Conservation (phyloP, 2,797 vertebrate genomes). For the Falco peregrinus region DNA sequence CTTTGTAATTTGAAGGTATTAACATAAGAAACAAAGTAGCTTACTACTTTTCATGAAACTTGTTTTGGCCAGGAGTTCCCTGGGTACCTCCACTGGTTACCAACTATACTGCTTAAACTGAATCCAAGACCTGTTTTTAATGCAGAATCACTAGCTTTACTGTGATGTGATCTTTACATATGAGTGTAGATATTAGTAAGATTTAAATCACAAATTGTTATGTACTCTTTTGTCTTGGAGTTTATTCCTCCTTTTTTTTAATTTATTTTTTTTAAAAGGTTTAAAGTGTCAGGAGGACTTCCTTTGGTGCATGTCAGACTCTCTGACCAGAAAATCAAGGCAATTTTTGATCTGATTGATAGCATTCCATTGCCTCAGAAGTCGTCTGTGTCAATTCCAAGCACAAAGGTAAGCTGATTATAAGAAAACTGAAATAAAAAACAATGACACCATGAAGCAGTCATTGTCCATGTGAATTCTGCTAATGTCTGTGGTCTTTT, state of each 20-base stretch:
- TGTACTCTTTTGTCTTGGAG: background rate
- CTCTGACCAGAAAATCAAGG: slow-evolving; percentile 91
- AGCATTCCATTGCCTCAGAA: slow-evolving; percentile 87
- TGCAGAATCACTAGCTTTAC: background rate
- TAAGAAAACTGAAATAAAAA: background rate
- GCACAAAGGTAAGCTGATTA: slow-evolving; percentile 77
- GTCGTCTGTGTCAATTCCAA: slow-evolving; percentile 72
- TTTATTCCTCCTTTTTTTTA: background rate
- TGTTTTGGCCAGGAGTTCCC: background rate
- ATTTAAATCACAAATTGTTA: background rate
- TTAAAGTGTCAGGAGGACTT: slow-evolving; percentile 92
- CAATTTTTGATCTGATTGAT: slow-evolving; percentile 81
- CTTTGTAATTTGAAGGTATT: background rate
- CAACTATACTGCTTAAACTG: background rate
- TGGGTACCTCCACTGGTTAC: background rate
- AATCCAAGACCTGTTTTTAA: background rate
- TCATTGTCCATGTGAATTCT: background rate
- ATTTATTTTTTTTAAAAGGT: slow-evolving; percentile 71
- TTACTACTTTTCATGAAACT: background rate
- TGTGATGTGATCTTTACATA: background rate
- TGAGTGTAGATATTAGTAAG: background rate
- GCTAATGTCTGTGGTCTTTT: background rate
- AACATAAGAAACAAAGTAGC: background rate
- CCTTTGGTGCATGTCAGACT: slow-evolving; percentile 89
- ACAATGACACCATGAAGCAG: rapidly evolving